Base-by-base conservation (phyloP, 2,113 vertebrate genomes). In the Gadus macrocephalus region DNA sequence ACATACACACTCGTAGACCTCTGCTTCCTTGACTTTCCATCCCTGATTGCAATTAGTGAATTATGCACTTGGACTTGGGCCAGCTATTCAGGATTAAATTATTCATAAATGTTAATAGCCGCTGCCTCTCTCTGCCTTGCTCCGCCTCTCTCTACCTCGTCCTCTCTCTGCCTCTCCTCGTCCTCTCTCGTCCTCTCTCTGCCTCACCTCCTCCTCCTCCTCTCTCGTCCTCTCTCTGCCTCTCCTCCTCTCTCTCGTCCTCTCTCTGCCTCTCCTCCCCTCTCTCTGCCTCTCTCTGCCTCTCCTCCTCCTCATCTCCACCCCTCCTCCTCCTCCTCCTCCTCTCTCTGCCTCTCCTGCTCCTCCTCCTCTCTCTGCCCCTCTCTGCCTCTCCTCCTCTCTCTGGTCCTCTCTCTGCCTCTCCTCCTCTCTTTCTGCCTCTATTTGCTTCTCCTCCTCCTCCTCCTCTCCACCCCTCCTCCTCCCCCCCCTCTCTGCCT, bases 1-100 rank as follows among this genome's bases (percentile, higher is more conserved):
- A 70, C 68, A 67, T 69, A 70, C 64, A 69, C 64, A 68, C 68
- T 70, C 68, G 42, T 22, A 76, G 70, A 55, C 73, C 74, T 77
- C 72, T 19, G 77, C 80, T 73, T 83, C 58, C 72, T 70, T 76
- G 70, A 83, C 71, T 86, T 87, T n/a, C 78, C 72, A 75, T 79
- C 84, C 79, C 83, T 89, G 85, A 90, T 90, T 89, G 87, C 86
- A 91, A 91, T 91, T 90, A 90, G 85, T 88, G 86, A 90, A 87
- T 88, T 86, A 89, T 88, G 87, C 81, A 86, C 83, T 87, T 91
- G 88, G 90, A 90, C 81, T 86, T 84, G 78, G 78, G 86, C 89
- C 91, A 90, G 80, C 79, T 67, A 80, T 79, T 82, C 78, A 85
- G 82, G 78, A 88, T 89, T 89, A 83, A 89, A 90, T 89, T 90